Conservation (phyloP, 2,797 vertebrate species). For the Distichodus sexfasciatus region DNA sequence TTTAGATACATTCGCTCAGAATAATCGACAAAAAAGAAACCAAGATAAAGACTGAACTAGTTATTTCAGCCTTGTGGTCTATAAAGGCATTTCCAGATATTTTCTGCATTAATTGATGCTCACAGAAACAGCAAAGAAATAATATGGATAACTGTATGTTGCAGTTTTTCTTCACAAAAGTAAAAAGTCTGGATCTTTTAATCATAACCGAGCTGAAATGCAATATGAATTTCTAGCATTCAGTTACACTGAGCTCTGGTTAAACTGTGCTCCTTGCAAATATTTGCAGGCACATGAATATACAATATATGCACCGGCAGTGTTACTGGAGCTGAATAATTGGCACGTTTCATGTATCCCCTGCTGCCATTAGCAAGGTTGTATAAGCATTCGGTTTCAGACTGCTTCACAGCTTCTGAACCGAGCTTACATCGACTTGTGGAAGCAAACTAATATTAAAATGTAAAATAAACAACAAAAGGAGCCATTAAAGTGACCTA, state of each 20-base stretch:
- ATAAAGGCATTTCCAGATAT: background rate
- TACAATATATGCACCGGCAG: background rate
- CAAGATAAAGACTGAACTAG: background rate
- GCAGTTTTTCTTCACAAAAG: background rate
- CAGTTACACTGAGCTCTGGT: background rate
- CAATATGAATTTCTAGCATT: background rate
- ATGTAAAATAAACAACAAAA: background rate
- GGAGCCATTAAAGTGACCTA: background rate
- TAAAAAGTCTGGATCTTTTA: background rate
- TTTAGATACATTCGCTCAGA: background rate
- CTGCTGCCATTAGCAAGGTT: background rate
- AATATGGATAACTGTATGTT: background rate
- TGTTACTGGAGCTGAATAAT: background rate
- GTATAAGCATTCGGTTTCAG: conserved; percentile 1
- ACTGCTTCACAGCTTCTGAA: background rate
- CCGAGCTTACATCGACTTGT: background rate
- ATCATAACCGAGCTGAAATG: background rate
- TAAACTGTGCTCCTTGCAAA: no score
- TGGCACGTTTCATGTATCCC: background rate
- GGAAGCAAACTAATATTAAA: background rate
- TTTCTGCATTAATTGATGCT: background rate
- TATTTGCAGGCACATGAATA: background rate
- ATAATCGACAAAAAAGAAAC: background rate
- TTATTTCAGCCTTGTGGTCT: background rate
- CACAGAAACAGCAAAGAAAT: background rate